Conservation (phyloP, 2,888 invertebrate genomes). For the Cantharis nigra region DNA sequence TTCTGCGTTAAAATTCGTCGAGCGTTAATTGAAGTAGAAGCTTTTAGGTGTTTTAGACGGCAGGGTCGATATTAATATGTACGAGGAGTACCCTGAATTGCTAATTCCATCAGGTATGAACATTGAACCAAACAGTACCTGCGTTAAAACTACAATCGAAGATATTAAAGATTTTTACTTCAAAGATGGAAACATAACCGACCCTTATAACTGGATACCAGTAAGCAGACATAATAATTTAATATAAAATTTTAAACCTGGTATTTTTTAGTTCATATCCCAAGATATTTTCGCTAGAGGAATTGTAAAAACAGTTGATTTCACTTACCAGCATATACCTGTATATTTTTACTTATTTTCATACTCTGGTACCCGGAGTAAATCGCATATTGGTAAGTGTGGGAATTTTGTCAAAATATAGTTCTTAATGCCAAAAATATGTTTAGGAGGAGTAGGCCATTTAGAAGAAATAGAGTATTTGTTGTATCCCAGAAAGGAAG, state of each 20-base stretch:
- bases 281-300: slow-evolving; percentile 5
- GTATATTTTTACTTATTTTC: neutral
- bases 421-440: neutral
- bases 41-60: neutral
- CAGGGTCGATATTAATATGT: neutral
- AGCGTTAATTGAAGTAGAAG: neutral
- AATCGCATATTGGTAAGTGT: neutral
- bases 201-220: neutral
- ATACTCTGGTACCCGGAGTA: neutral
- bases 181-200: neutral
- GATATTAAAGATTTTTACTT: neutral
- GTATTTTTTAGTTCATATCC: neutral
- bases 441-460: neutral
- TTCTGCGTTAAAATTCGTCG: neutral
- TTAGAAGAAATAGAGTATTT: neutral
- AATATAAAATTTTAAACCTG: neutral
- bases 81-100: neutral
- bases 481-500: neutral
- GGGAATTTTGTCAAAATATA: neutral
- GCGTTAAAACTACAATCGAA: neutral
- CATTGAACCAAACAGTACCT: neutral
- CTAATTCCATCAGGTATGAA: neutral
- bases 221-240: neutral
- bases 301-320: neutral
- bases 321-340: neutral